Conservation (phyloP, 2,113 vertebrate species). For the Petrocephalus microphthalmus region DNA sequence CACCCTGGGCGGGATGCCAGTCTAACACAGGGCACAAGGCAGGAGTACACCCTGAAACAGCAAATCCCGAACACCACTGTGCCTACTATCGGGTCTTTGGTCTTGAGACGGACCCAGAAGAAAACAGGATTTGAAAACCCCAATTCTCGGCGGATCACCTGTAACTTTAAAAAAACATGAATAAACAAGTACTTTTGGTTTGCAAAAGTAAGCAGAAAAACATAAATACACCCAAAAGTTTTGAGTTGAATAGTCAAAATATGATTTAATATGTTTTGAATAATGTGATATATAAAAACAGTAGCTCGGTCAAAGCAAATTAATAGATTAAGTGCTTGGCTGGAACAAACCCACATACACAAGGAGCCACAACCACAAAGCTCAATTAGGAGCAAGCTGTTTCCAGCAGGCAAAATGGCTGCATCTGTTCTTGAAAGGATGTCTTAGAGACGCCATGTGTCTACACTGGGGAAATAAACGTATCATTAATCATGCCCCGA, state of each 20-base stretch:
- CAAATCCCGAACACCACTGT: not conserved
- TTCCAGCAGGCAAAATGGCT: not conserved
- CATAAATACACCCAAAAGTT: not conserved
- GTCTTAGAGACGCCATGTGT: not conserved
- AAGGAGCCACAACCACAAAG: not conserved
- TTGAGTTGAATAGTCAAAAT: not conserved
- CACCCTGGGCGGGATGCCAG: not conserved
- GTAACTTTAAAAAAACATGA: not conserved
- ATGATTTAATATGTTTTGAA: not conserved
- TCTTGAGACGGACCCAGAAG: not conserved
- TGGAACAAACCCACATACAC: not conserved
- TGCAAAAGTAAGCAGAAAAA: not conserved
- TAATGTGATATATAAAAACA: not conserved
- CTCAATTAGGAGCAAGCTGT: not conserved
- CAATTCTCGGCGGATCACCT: not conserved
- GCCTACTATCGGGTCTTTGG: not conserved
- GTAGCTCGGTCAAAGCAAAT: not conserved
- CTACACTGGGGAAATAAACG: not conserved
- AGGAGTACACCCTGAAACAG: no score
- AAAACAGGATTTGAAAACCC: not conserved
- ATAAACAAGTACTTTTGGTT: not conserved
- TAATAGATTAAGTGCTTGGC: not conserved
- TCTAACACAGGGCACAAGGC: not conserved
- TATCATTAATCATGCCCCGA: conserved; percentile 1
- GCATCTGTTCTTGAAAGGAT: not conserved